A percentile compares a stretch with the other conserved stretches of the same genome.
Evolutionary conservation across 1,140 invertebrate genomes (phyloP).

Genomic region (Pseudomyrmex cubaensis): DNA sequence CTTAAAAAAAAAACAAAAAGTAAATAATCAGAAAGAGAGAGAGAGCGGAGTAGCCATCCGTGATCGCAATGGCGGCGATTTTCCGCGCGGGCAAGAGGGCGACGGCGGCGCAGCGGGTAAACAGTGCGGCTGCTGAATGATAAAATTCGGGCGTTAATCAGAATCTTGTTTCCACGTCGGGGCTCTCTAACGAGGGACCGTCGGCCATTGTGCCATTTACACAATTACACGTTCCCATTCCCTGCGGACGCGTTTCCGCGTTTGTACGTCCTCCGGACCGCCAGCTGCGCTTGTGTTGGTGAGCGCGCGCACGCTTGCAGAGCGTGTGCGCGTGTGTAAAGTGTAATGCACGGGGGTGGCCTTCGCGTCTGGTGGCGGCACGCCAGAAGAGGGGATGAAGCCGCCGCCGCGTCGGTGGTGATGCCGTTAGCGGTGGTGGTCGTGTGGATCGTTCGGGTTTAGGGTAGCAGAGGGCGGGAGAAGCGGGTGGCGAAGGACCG

Average conservation of each 20-base stretch:
- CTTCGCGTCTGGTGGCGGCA: constrained; percentile 60
- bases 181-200: constrained; percentile 77
- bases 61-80: constrained; percentile 36
- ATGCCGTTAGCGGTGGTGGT: constrained; percentile 59
- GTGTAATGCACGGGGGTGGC: constrained; percentile 56
- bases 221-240: constrained; percentile 81
- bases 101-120: constrained; percentile 63
- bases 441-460: constrained; percentile 66
- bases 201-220: constrained; percentile 82
- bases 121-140: constrained; percentile 69
- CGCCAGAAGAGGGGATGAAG: constrained; percentile 45
- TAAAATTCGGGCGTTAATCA: constrained; percentile 82
- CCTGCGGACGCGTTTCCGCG: constrained; percentile 69
- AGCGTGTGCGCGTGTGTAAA: constrained; percentile 50
- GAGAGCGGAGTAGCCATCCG: not conserved
- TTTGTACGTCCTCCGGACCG: constrained; percentile 68
- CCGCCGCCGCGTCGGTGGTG: constrained; percentile 27
- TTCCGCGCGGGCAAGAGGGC: constrained; percentile 46
- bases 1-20: not conserved
- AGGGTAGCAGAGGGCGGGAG: not conserved
- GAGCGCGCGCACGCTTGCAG: not conserved
- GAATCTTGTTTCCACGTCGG: constrained; percentile 81
- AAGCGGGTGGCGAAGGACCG: not conserved
- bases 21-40: constrained; percentile 18
- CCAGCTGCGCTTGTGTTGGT: constrained; percentile 1